phyloP scores from a whole-genome alignment of 2,797 vertebrate species.

The Melanotaenia nigrans region DNA sequence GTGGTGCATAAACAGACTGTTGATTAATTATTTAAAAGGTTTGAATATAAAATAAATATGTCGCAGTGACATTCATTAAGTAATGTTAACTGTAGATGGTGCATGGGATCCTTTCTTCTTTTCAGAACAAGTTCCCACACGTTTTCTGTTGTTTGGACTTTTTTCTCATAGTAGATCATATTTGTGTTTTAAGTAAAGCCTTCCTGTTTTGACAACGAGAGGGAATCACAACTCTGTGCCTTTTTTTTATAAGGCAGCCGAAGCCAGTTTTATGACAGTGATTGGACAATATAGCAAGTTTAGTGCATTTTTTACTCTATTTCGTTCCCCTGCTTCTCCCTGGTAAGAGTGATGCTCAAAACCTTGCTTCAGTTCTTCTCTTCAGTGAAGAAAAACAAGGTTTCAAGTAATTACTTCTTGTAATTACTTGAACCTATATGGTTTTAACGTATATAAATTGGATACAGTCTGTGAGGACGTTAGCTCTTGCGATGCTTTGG shows the following conservation, averaged over 20 bases:
- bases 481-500: background rate
- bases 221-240: background rate
- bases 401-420: too few relatives aligned
- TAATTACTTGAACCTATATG: background rate
- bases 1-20: background rate
- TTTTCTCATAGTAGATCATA: background rate
- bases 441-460: background rate
- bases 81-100: background rate
- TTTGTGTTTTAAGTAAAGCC: background rate
- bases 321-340: background rate
- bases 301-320: background rate
- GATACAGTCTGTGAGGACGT: background rate
- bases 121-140: background rate
- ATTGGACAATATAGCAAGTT: background rate
- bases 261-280: background rate
- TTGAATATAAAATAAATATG: background rate
- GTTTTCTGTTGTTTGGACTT: background rate
- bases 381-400: background rate
- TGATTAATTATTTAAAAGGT: background rate
- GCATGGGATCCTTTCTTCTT: background rate
- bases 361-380: background rate
- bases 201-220: background rate
- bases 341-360: background rate
- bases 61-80: background rate
- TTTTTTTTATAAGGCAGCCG: background rate